Conservation (phyloP, 2,888 invertebrate genomes). For the Drosophila monieri region DNA sequence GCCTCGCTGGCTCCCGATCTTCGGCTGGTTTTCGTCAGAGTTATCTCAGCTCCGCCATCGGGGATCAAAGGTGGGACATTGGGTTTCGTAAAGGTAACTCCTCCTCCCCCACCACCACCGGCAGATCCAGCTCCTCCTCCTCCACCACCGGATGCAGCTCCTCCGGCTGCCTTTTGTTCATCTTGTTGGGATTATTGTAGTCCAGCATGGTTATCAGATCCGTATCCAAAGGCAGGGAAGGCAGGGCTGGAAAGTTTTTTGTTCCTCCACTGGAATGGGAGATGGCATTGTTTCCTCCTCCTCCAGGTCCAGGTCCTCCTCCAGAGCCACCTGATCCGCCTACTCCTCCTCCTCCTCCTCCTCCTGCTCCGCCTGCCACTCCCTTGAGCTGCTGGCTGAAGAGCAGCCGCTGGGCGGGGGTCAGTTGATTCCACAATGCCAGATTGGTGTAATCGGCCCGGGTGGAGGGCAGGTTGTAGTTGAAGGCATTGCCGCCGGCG, state of each 20-base stretch:
- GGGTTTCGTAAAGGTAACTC: slow-evolving; percentile 64
- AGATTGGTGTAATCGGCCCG: slow-evolving; percentile 79
- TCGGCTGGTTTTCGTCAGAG: slow-evolving; percentile 1
- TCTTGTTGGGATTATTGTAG: slow-evolving; percentile 77
- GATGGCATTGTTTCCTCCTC: not conserved
- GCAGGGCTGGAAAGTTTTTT: slow-evolving; percentile 69
- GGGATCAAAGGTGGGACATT: slow-evolving; percentile 61
- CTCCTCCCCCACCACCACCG: not conserved
- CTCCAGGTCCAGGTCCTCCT: not conserved
- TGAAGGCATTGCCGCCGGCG: slow-evolving; percentile 49
- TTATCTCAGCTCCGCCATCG: slow-evolving; percentile 43
- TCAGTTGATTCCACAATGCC: slow-evolving; percentile 82
- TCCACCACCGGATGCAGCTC: not conserved
- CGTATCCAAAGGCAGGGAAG: slow-evolving; percentile 78
- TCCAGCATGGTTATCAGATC: slow-evolving; percentile 81
- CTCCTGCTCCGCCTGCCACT: slow-evolving; percentile 9
- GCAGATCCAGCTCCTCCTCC: not conserved
- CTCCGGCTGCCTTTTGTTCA: not conserved
- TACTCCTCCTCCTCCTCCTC: not conserved
- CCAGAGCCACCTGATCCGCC: slow-evolving; percentile 15
- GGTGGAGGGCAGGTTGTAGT: slow-evolving; percentile 76
- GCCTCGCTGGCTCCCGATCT: slow-evolving; percentile 12
- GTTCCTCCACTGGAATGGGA: not conserved
- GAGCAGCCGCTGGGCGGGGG: slow-evolving; percentile 73
- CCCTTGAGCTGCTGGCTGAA: slow-evolving; percentile 80